A percentile compares a stretch with the other conserved stretches of the same genome.
These are phyloP conservation scores for Latrodectus elegans DNA, from an alignment of 2,888 invertebrate genomes.

Conservation along the genomic window DNA sequence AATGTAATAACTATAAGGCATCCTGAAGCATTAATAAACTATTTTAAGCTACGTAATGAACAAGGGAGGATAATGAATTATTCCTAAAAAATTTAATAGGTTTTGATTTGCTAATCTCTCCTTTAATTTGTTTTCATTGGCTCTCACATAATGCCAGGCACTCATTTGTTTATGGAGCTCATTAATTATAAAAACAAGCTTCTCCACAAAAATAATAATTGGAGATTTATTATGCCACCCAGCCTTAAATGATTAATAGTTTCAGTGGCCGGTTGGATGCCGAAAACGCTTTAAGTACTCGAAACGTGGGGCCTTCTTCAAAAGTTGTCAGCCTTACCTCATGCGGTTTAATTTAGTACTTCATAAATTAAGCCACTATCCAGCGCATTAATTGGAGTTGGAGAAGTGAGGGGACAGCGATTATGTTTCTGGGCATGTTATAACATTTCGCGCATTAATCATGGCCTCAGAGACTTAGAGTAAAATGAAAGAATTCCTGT, in stretches of 20 bases:
- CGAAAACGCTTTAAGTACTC: constrained; percentile 20
- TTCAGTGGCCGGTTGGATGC: constrained; percentile 8
- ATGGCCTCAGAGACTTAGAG: constrained; percentile 15
- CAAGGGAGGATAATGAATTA: too few relatives aligned
- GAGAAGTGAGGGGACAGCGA: constrained; percentile 35
- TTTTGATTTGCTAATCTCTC: neutral
- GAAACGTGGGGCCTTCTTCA: constrained; percentile 24
- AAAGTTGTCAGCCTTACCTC: constrained; percentile 53
- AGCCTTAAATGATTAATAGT: constrained; percentile 43
- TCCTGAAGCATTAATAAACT: too few relatives aligned
- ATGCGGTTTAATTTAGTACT: constrained; percentile 57
- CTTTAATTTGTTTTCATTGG: constrained; percentile 3
- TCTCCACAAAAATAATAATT: constrained; percentile 38
- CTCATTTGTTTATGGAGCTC: constrained; percentile 26
- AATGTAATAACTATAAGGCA: too few relatives aligned
- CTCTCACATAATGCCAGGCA: neutral
- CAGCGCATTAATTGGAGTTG: constrained; percentile 58
- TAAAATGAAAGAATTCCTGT: constrained; percentile 24
- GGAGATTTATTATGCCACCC: constrained; percentile 33
- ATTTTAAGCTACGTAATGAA: too few relatives aligned
- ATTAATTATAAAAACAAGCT: constrained; percentile 43
- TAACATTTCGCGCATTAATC: constrained; percentile 51
- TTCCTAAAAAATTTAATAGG: neutral
- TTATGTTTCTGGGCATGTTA: constrained; percentile 62
- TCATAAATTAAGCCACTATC: constrained; percentile 64